phyloP scores from a whole-genome alignment of 1,140 invertebrate species.

The Nasonia longicornis region DNA sequence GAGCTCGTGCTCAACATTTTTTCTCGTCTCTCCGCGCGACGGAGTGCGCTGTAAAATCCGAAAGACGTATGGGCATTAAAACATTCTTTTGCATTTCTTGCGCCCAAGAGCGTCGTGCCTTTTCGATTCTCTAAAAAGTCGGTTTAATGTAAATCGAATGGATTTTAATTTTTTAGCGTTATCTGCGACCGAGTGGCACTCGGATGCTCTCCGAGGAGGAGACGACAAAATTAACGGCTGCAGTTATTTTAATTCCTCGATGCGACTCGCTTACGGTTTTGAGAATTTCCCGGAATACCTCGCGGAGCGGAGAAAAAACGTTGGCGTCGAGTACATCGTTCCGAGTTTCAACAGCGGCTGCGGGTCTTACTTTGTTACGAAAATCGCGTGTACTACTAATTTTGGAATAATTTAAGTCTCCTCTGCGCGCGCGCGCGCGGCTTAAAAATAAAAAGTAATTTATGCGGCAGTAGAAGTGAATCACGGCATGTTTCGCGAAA shows the following conservation, averaged over 20 bases:
- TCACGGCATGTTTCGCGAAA: constrained; percentile 28
- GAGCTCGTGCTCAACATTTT: neutral
- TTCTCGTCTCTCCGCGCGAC: neutral
- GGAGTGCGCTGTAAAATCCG: neutral
- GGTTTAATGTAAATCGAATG: neutral
- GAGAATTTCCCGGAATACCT: neutral
- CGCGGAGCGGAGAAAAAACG: neutral
- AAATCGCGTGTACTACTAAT: constrained; percentile 28
- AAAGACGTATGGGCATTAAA: constrained; percentile 20
- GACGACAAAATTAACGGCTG: neutral
- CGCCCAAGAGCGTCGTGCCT: neutral
- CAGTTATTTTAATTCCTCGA: too few relatives aligned
- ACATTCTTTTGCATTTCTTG: constrained; percentile 24
- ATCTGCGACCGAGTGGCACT: neutral
- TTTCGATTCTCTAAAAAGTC: neutral
- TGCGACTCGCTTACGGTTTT: neutral
- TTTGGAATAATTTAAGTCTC: constrained; percentile 25
- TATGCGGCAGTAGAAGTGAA: constrained; percentile 15
- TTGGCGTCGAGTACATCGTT: neutral
- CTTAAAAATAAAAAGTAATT: constrained; percentile 35
- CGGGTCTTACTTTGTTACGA: constrained; percentile 1
- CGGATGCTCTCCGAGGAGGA: too few relatives aligned
- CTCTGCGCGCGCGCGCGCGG: neutral
- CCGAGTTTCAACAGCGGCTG: too few relatives aligned
- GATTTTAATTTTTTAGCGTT: neutral